phyloP scores from a whole-genome alignment of 1,140 invertebrate species.

The Cheumatopsyche charites region DNA sequence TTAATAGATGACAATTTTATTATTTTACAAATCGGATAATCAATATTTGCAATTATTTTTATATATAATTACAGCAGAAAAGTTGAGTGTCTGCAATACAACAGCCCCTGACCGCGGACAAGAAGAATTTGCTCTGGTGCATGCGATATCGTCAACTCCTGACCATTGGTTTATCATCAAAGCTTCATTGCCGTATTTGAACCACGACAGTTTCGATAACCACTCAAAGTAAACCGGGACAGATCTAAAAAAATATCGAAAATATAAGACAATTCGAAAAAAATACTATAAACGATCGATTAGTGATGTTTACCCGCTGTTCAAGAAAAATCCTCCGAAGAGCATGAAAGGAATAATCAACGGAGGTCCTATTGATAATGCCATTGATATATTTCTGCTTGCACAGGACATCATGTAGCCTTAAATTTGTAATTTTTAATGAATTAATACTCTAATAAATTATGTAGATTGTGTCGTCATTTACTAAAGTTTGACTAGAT shows the following conservation, averaged over 20 bases:
- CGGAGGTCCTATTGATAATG: constrained; percentile 86
- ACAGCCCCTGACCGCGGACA: constrained; percentile 78
- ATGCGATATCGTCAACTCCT: constrained; percentile 72
- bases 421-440: constrained; percentile 56
- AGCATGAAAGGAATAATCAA: constrained; percentile 91
- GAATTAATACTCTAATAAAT: too few relatives aligned
- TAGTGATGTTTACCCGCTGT: constrained; percentile 72
- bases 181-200: constrained; percentile 92
- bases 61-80: constrained; percentile 67
- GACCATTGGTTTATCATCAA: constrained; percentile 94
- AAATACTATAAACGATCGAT: background rate
- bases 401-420: constrained; percentile 90
- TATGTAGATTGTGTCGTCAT: too few relatives aligned
- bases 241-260: constrained; percentile 63
- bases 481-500: too few relatives aligned
- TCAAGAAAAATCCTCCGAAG: constrained; percentile 96
- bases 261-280: constrained; percentile 33
- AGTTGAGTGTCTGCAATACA: constrained; percentile 80
- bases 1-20: constrained; percentile 31
- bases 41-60: background rate
- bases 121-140: constrained; percentile 72
- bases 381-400: constrained; percentile 80
- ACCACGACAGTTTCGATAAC: constrained; percentile 95
- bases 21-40: background rate
- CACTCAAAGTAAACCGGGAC: constrained; percentile 88